Conservation (phyloP, 1,140 invertebrate species). For the Drosophila ercepeae region DNA sequence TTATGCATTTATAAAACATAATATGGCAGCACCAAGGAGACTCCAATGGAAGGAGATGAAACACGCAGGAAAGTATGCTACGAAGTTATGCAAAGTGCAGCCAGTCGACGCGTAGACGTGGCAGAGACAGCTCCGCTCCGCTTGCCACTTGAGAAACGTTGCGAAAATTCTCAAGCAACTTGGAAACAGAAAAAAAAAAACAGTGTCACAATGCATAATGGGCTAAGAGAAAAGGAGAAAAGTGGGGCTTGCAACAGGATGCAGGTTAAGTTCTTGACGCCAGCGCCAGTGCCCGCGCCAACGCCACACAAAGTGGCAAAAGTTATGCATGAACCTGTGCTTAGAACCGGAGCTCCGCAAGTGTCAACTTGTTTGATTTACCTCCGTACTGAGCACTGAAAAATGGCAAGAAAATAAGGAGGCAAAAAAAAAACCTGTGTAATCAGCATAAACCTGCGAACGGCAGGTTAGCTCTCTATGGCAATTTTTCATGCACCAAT, state of each 20-base stretch:
- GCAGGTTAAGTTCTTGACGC: slow-evolving; percentile 78
- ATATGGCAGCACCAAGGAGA: too few species aligned
- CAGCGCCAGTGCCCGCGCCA: slow-evolving; percentile 63
- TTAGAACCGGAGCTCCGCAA: slow-evolving; percentile 53
- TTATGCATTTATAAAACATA: slow-evolving; percentile 77
- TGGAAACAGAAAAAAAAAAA: slow-evolving; percentile 32
- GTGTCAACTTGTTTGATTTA: slow-evolving; percentile 80
- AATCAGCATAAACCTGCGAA: slow-evolving; percentile 47
- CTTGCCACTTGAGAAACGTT: slow-evolving; percentile 71
- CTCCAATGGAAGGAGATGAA: not conserved
- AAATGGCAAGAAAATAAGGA: slow-evolving; percentile 33
- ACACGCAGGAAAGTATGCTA: slow-evolving; percentile 66
- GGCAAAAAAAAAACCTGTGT: slow-evolving; percentile 4
- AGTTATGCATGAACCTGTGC: slow-evolving; percentile 59
- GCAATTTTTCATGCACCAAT: slow-evolving; percentile 76
- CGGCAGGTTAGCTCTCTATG: slow-evolving; percentile 15
- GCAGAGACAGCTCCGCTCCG: slow-evolving; percentile 42
- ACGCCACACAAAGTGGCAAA: slow-evolving; percentile 74
- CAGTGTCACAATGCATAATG: slow-evolving; percentile 77
- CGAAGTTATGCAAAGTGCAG: slow-evolving; percentile 79
- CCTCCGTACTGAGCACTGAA: slow-evolving; percentile 24
- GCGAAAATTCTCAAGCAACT: slow-evolving; percentile 43
- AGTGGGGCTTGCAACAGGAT: slow-evolving; percentile 68
- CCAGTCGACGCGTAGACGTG: slow-evolving; percentile 44
- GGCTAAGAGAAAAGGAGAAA: slow-evolving; percentile 36